phyloP scores from a whole-genome alignment of 2,888 invertebrate species.

The Podabrus alpinus region DNA sequence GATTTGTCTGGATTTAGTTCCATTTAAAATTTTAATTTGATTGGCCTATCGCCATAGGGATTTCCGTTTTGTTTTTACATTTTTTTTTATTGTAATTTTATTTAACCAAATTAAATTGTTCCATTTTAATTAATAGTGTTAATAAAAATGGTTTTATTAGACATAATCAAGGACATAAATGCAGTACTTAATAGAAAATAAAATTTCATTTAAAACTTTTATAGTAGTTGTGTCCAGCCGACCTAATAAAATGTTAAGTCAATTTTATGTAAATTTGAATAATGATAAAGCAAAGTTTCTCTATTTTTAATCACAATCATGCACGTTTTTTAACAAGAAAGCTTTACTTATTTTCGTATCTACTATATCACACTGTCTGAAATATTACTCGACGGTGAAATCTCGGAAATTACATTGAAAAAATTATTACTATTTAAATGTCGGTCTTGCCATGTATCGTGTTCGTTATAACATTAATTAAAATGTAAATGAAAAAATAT shows the following conservation, averaged over 20 bases:
- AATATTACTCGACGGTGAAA: not conserved
- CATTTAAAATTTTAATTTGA: too few relatives aligned
- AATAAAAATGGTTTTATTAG: not conserved
- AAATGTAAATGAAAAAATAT: conserved; percentile 1
- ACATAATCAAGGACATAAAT: not conserved
- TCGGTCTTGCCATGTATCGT: not conserved
- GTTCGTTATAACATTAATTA: not conserved
- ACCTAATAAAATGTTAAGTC: not conserved
- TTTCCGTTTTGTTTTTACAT: too few relatives aligned
- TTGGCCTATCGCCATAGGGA: too few relatives aligned
- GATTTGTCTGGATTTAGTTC: too few relatives aligned
- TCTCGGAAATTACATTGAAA: not conserved
- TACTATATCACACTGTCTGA: not conserved
- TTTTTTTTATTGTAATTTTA: too few relatives aligned
- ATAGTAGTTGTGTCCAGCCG: not conserved
- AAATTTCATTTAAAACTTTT: not conserved
- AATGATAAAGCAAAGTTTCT: not conserved
- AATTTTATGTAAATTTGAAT: not conserved
- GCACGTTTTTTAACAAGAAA: not conserved
- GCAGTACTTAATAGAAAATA: too few relatives aligned
- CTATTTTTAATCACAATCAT: not conserved
- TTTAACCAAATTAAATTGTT: too few relatives aligned
- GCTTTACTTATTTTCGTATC: not conserved
- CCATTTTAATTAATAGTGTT: not conserved
- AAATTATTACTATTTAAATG: not conserved